phyloP scores from a whole-genome alignment of 2,113 vertebrate species.

The Chamaetylas fuelleborni region DNA sequence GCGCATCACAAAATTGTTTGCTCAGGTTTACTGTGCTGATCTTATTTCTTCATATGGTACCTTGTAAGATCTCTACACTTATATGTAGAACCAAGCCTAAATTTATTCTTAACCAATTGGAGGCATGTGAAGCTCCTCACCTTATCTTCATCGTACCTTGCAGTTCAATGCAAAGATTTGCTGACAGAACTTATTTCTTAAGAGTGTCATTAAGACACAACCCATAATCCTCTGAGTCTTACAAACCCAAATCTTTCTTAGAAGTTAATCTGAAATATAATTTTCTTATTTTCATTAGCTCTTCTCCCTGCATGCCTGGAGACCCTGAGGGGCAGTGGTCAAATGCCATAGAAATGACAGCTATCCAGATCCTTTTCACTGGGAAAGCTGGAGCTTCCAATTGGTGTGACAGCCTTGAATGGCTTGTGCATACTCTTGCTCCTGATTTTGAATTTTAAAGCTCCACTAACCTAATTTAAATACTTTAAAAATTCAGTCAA shows the following conservation, averaged over 20 bases:
- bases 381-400: background rate
- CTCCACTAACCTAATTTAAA: background rate
- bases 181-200: background rate
- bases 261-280: background rate
- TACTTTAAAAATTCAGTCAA: background rate
- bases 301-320: background rate
- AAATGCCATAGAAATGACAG: background rate
- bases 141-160: background rate
- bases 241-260: background rate
- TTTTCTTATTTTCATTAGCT: background rate
- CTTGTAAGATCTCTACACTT: background rate
- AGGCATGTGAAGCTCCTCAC: background rate
- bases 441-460: background rate
- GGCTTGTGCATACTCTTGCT: rapidly evolving
- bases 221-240: background rate
- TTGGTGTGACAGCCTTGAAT: background rate
- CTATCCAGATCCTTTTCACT: background rate
- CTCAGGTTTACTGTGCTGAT: background rate
- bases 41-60: background rate
- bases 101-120: background rate
- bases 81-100: background rate
- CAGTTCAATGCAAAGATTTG: background rate
- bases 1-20: background rate
- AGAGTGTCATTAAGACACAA: background rate
- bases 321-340: background rate